Evolutionary conservation across 2,888 invertebrate species (phyloP).

Genomic region (Chaetoderma sp.): DNA sequence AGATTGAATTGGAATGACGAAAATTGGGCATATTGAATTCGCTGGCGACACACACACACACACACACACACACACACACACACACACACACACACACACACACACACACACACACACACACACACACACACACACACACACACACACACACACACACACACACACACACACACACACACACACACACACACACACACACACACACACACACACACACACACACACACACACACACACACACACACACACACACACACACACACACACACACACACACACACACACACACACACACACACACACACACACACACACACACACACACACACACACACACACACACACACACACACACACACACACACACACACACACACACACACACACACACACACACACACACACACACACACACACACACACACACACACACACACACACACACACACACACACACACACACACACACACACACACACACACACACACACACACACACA

Average conservation of each 20-base stretch:
- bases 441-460: background rate
- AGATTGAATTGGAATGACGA: too few relatives aligned
- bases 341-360: background rate
- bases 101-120: background rate
- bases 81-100: background rate
- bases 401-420: background rate
- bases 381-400: background rate
- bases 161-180: background rate
- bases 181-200: background rate
- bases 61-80: background rate
- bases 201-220: background rate
- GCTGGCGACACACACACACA: background rate
- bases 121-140: background rate
- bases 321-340: background rate
- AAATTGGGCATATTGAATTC: too few relatives aligned
- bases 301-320: background rate
- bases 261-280: background rate
- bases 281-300: background rate
- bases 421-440: background rate
- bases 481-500: background rate
- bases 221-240: background rate
- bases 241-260: background rate
- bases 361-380: background rate
- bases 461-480: background rate
- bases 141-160: background rate